Base-by-base conservation (phyloP, 2,888 invertebrate species). In the Phyllotreta cruciferae region DNA sequence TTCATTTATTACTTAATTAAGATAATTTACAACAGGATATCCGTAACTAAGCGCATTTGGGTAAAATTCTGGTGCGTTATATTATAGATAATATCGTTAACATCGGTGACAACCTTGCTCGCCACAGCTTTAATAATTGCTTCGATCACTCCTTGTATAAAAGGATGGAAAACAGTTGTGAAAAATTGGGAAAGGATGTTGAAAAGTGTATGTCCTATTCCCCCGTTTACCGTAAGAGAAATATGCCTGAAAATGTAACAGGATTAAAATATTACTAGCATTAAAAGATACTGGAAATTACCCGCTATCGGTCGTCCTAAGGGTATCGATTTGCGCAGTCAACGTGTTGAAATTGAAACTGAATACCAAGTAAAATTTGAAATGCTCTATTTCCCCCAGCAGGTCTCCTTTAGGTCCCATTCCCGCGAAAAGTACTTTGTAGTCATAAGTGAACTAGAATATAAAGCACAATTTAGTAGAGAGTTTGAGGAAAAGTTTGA, bases 361-460 rank as follows among this genome's bases (percentile, higher is more conserved):
- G 5, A 78, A 44, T 8, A 63, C 63, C n/a, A 75, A 49, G 11
- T 66, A 57, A 1, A 73, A 52, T 56, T 64, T 63, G 8, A 76
- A 54, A 24, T 74, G 58, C 63, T 71, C 70, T 36, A 85, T 78
- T 4, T 82, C 80, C 5, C 82, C 86, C 34, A 79, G 69, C 61
- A 86, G 45, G 3, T 38, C 39, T 6, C 63, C 63, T 14, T 45
- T 11, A 5, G 58, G 60, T 85, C 1, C 85, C 85, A 54, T 13
- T 85, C 71, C 80, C 85, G 85, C 85, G 4, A 47, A 13, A 13
- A n/a, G 50, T 55, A 84, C 82, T 73, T 83, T 75, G 73, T 85
- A 86, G 57, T 77, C 81, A 77, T 85, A 86, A 39, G 79, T 68
- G 45, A 67, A 67, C 67, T 67, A 50, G 38, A 65, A 65, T 54